phyloP scores from a whole-genome alignment of 2,797 vertebrate species.

The Pyrocephalus nanus region DNA sequence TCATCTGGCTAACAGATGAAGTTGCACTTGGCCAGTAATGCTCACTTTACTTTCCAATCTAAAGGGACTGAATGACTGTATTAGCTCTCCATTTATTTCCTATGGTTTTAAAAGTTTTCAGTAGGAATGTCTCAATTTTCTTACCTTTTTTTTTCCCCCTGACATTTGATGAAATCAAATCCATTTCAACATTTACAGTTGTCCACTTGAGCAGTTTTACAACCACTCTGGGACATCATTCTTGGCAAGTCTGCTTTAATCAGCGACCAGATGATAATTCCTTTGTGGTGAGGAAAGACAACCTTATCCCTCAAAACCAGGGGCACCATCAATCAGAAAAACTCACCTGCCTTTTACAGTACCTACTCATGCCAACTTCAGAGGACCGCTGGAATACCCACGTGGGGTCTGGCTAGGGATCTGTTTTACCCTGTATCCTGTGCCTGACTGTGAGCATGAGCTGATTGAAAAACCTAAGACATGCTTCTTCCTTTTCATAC shows the following conservation, averaged over 20 bases:
- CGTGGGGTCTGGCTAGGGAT: rapidly evolving
- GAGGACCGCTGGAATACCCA: background rate
- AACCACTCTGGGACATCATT: background rate
- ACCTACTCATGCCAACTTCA: background rate
- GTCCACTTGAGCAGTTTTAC: background rate
- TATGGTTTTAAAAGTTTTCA: background rate
- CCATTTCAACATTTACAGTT: background rate
- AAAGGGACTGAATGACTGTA: background rate
- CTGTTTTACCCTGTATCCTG: background rate
- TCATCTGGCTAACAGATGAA: background rate
- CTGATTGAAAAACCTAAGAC: rapidly evolving
- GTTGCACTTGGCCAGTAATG: background rate
- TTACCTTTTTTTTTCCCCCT: background rate
- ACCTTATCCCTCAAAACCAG: background rate
- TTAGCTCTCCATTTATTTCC: background rate
- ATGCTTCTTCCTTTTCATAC: background rate
- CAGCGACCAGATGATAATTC: background rate
- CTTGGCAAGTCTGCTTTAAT: background rate
- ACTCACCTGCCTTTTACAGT: background rate
- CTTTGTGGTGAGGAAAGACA: background rate
- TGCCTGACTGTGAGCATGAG: background rate
- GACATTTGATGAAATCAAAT: background rate
- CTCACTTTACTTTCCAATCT: background rate
- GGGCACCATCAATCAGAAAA: background rate
- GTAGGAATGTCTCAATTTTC: background rate